Evolutionary conservation across 2,888 invertebrate species (phyloP), one percentile per base, ranked within the genome.

Genomic region (Listrodromus nycthemerus): DNA sequence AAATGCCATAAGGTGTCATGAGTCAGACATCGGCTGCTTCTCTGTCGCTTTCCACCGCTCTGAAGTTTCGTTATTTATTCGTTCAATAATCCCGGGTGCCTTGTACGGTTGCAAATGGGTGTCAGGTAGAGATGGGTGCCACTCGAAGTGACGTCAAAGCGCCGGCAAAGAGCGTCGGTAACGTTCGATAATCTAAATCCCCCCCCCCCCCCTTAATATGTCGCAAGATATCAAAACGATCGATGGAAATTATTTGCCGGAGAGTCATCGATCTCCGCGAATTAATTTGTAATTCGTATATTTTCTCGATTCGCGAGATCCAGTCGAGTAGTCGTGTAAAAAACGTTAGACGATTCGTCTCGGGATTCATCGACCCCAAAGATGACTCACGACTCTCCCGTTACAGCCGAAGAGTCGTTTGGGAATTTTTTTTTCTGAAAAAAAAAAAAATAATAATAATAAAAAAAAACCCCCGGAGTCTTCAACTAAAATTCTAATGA

Each of bases 1-100:
- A 73, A 74, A 82, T 78, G 82, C 79, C 79, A 83, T 78, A 82
- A 79, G 82, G 61, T 71, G 45, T 55, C 67, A 48, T 79, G 83
- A 83, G 61, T 83, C 75, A 79, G 67, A 77, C 33, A 82, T 58
- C 73, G 16, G 61, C 74, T 33, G 52, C 6, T 55, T 58, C 30
- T 21, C 21, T 19, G 16, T 37, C 16, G 10, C 55, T 55, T 21
- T 24, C 10, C 55, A 4, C 24, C 55, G 24, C 33, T 19, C 21
- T 10, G 48, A 61, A 21, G 37, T 13, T 65, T 52, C 63, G 79
- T 41, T 77, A 50, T 65, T 75, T 65, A 75, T 37, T 52, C 24
- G 75, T 75, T 65, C 19, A 50, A 75, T 63, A 37, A 75, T 33
- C 13, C 16, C 33, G 48, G 16, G 65, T 50, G 50, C 65, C 65